phyloP scores from a whole-genome alignment of 2,113 vertebrate genomes.

The Irena cyanogastra region DNA sequence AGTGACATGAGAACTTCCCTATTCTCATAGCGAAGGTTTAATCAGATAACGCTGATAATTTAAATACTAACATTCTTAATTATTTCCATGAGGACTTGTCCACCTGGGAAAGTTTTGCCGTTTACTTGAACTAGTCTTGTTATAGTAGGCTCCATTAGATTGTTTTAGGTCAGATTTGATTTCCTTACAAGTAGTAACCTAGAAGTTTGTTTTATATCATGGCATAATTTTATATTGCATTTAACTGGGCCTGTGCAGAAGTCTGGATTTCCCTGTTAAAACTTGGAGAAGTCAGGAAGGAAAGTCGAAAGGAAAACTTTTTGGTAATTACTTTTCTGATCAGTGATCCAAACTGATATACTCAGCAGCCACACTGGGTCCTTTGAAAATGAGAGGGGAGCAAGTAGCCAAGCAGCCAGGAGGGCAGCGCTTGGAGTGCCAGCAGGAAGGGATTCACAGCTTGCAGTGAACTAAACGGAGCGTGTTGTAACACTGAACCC shows the following conservation, averaged over 20 bases:
- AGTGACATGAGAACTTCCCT: slow-evolving; percentile 58
- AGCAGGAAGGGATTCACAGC: neutral
- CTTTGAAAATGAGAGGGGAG: neutral
- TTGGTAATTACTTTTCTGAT: neutral
- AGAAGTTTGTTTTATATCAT: neutral
- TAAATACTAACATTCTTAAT: slow-evolving; percentile 65
- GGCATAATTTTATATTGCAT: neutral
- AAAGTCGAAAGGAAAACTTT: neutral
- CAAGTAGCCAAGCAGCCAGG: neutral
- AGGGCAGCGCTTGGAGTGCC: accelerated
- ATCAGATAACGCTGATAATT: slow-evolving; percentile 49
- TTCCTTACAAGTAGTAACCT: neutral
- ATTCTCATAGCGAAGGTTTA: slow-evolving; percentile 52
- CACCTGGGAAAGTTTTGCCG: slow-evolving; percentile 35
- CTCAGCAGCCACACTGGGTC: neutral
- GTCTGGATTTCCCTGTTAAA: neutral
- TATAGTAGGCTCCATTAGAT: neutral
- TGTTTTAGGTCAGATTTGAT: neutral
- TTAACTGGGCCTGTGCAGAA: neutral
- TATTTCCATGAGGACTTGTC: slow-evolving; percentile 52
- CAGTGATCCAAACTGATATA: neutral
- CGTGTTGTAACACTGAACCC: accelerated
- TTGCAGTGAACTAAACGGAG: neutral
- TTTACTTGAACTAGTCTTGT: slow-evolving; percentile 15
- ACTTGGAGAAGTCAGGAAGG: neutral